A percentile compares a stretch with the other conserved stretches of the same genome.
These are phyloP conservation scores for Irena cyanogastra DNA, from an alignment of 2,113 vertebrate genomes.

Conservation along the genomic window DNA sequence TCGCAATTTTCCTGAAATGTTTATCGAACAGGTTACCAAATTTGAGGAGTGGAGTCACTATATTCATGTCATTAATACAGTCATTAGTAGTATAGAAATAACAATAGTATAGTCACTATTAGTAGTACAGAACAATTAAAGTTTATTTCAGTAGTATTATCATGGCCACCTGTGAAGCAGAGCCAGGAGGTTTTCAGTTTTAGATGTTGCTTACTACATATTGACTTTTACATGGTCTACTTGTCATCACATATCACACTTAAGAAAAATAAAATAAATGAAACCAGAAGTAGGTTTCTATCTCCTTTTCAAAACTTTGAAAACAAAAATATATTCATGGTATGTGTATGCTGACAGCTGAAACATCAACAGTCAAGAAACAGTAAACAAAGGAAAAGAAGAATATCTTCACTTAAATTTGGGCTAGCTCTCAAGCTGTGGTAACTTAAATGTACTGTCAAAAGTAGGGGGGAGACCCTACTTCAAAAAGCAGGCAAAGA, in stretches of 20 bases:
- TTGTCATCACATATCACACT: slow-evolving; percentile 49
- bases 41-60: background rate
- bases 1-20: background rate
- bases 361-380: slow-evolving; percentile 21
- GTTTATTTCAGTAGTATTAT: background rate
- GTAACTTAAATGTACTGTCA: background rate
- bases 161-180: background rate
- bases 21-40: background rate
- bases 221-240: slow-evolving; percentile 53
- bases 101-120: background rate
- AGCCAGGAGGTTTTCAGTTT: background rate
- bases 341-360: slow-evolving; percentile 15
- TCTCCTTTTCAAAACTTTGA: background rate
- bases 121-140: background rate
- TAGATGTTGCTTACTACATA: slow-evolving; percentile 23
- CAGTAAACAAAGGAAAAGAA: slow-evolving; percentile 11
- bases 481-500: background rate
- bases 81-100: background rate
- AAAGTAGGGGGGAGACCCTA: background rate
- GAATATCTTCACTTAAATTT: background rate
- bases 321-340: slow-evolving; percentile 7
- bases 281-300: background rate
- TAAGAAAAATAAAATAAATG: background rate
- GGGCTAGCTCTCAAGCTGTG: background rate
- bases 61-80: background rate